A percentile compares a stretch with the other conserved stretches of the same genome.
These are phyloP conservation scores for Nebria brevicollis DNA, from an alignment of 2,888 invertebrate species.

Conservation along the genomic window DNA sequence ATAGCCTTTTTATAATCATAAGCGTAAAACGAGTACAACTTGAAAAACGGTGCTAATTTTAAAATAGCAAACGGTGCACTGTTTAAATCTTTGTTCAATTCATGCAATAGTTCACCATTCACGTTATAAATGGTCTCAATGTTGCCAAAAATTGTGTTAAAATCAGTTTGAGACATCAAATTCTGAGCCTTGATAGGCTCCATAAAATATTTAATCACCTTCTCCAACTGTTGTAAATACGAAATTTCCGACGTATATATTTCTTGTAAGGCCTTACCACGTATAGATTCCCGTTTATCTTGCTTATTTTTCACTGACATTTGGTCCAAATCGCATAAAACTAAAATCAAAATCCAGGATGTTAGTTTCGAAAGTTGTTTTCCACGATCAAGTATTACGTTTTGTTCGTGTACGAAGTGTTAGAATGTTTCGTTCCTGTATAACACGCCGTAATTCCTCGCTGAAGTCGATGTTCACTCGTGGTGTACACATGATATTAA, in stretches of 20 bases:
- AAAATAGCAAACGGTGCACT: slow-evolving; percentile 74
- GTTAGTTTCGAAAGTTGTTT: neutral
- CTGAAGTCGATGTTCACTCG: slow-evolving; percentile 65
- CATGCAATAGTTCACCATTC: slow-evolving; percentile 70
- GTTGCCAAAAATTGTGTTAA: slow-evolving; percentile 71
- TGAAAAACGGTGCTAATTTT: slow-evolving; percentile 79
- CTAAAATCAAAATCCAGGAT: slow-evolving; percentile 55
- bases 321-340: slow-evolving; percentile 69
- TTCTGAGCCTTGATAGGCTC: slow-evolving; percentile 67
- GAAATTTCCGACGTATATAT: slow-evolving; percentile 76
- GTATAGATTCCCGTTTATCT: slow-evolving; percentile 57
- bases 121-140: slow-evolving; percentile 72
- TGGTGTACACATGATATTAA: slow-evolving; percentile 65
- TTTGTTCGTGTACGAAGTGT: slow-evolving; percentile 70
- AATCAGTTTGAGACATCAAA: slow-evolving; percentile 64
- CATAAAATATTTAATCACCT: slow-evolving; percentile 72
- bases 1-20: slow-evolving; percentile 76
- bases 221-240: slow-evolving; percentile 74
- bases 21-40: slow-evolving; percentile 81
- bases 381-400: slow-evolving; percentile 59
- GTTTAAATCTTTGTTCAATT: slow-evolving; percentile 67
- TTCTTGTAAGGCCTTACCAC: slow-evolving; percentile 72
- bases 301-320: slow-evolving; percentile 59
- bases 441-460: slow-evolving; percentile 69
- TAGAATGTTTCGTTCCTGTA: slow-evolving; percentile 71